phyloP scores from a whole-genome alignment of 2,797 vertebrate genomes.

The Chelidonichthys spinosus region DNA sequence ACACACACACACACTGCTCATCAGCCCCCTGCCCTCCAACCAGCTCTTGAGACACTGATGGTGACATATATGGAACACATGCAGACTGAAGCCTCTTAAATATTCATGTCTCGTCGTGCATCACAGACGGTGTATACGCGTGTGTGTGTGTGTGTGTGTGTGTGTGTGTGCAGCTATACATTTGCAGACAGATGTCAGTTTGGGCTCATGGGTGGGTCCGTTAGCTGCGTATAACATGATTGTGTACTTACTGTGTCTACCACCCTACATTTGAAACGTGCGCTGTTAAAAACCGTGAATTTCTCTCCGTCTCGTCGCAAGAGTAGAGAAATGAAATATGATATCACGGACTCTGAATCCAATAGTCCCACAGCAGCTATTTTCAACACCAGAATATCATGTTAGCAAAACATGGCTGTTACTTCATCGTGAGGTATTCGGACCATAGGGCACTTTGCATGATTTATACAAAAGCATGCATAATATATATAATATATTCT shows the following conservation, averaged over 20 bases:
- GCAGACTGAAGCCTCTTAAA: slow-evolving; percentile 81
- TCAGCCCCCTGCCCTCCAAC: slow-evolving; percentile 74
- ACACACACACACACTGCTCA: slow-evolving; percentile 45
- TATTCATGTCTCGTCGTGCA: slow-evolving; percentile 81
- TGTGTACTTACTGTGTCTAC: slow-evolving; percentile 20
- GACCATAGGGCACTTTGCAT: neutral
- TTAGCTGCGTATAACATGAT: slow-evolving; percentile 3
- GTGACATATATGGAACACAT: slow-evolving; percentile 82
- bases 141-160: slow-evolving; percentile 18
- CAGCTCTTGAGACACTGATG: slow-evolving; percentile 75
- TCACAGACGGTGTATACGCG: slow-evolving; percentile 20
- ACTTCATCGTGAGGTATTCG: neutral
- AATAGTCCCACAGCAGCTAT: neutral
- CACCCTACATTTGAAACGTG: slow-evolving; percentile 20
- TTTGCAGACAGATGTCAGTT: slow-evolving; percentile 52
- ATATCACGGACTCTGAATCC: neutral
- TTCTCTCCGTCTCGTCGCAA: neutral
- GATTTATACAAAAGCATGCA: neutral
- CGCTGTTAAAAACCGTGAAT: slow-evolving; percentile 1
- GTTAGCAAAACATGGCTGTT: neutral
- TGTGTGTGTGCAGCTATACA: slow-evolving; percentile 19
- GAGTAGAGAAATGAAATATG: neutral
- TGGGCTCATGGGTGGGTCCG: neutral
- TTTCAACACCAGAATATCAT: neutral
- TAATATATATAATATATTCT: neutral